A percentile compares a stretch with the other conserved stretches of the same genome.
These are phyloP conservation scores for Sphenopsis melanotis DNA, from an alignment of 2,797 vertebrate genomes.

Conservation along the genomic window DNA sequence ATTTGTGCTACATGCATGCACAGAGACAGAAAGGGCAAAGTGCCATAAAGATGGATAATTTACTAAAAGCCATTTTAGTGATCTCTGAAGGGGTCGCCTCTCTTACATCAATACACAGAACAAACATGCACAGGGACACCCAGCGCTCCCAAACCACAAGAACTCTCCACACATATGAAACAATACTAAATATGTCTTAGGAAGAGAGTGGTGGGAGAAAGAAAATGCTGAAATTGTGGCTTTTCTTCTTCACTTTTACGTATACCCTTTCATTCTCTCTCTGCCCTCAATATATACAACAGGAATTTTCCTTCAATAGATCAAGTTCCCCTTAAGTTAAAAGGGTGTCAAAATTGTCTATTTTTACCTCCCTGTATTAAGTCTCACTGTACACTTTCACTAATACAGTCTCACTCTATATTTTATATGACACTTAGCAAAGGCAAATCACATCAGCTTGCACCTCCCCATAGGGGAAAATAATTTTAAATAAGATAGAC, in stretches of 20 bases:
- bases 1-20: fast-evolving
- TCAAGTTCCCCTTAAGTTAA: background rate
- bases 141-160: background rate
- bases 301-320: background rate
- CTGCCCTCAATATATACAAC: background rate
- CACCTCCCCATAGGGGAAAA: background rate
- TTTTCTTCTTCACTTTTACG: background rate
- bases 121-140: background rate
- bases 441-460: background rate
- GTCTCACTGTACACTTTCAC: background rate
- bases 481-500: background rate
- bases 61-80: background rate
- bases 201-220: background rate
- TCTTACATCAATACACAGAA: background rate
- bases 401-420: background rate
- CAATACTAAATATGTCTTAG: background rate
- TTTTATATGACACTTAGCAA: background rate
- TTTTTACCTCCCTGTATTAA: background rate
- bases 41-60: background rate
- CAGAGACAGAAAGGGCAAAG: background rate
- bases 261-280: background rate
- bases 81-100: background rate
- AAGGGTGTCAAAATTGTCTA: background rate
- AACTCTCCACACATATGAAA: background rate
- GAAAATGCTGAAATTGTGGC: background rate